Evolutionary conservation across 2,797 vertebrate species (phyloP).

Genomic region (Emydoidea blandingii): DNA sequence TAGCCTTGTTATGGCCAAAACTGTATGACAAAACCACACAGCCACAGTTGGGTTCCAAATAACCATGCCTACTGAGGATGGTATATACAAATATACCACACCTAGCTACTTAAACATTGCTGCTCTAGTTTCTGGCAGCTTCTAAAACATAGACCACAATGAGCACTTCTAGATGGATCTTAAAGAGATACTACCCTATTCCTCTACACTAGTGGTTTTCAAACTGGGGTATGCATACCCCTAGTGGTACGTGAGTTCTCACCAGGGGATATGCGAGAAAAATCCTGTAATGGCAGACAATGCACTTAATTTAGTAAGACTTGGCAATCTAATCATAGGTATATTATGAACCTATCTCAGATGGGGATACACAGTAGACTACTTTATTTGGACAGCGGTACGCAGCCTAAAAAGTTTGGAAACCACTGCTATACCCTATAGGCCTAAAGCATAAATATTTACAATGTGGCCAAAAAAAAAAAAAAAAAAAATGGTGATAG

Average conservation of each 20-base stretch:
- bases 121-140: conserved; percentile 73
- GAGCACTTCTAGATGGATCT: not conserved
- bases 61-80: conserved; percentile 72
- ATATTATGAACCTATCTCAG: no score
- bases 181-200: conserved; percentile 63
- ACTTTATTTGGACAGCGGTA: no score
- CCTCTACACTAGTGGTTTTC: conserved; percentile 18
- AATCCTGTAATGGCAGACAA: no score
- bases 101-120: conserved; percentile 68
- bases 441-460: conserved; percentile 54
- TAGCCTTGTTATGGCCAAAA: conserved; percentile 68
- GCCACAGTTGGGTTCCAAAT: conserved; percentile 74
- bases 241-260: no score
- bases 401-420: no score
- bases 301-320: no score
- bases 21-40: conserved; percentile 71
- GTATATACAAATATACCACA: conserved; percentile 74
- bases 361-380: no score
- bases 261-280: no score
- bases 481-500: conserved; percentile 49
- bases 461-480: conserved; percentile 41
- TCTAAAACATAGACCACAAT: conserved; percentile 17
- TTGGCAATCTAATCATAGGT: no score
- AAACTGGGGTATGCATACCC: no score
- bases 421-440: not conserved